Conservation (phyloP, 2,113 vertebrate genomes). For the Xiphophorus hellerii region DNA sequence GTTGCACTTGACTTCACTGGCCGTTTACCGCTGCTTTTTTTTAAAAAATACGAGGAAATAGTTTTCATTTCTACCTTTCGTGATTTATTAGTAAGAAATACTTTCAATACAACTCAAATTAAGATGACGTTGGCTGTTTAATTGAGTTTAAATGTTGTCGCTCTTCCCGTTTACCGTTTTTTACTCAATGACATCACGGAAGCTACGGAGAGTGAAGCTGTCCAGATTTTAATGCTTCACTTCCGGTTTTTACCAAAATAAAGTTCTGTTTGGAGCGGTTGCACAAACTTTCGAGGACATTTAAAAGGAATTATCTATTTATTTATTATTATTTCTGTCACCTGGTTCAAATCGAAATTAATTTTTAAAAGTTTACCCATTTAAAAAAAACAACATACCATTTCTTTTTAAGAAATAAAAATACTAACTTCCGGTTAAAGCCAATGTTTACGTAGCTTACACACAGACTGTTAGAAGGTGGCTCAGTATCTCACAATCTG, state of each 20-base stretch:
- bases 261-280: background rate
- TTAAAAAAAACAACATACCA: background rate
- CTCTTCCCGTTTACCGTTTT: background rate
- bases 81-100: background rate
- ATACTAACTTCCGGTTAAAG: too few species aligned
- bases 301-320: background rate
- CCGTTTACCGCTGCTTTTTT: background rate
- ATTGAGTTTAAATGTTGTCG: background rate
- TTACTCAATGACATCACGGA: conserved; percentile 52
- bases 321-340: background rate
- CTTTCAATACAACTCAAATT: rapidly evolving
- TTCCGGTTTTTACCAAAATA: conserved; percentile 28
- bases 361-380: too few species aligned
- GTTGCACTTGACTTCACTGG: conserved; percentile 62
- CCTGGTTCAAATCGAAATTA: too few species aligned
- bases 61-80: background rate
- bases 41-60: background rate
- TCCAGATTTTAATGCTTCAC: background rate
- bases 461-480: too few species aligned
- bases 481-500: too few species aligned
- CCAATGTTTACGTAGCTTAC: too few species aligned
- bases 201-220: conserved; percentile 17
- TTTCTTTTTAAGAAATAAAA: too few species aligned
- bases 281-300: background rate
- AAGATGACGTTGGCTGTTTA: background rate